Evolutionary conservation across 2,888 invertebrate species (phyloP).

Genomic region (Trachelus iudaicus): DNA sequence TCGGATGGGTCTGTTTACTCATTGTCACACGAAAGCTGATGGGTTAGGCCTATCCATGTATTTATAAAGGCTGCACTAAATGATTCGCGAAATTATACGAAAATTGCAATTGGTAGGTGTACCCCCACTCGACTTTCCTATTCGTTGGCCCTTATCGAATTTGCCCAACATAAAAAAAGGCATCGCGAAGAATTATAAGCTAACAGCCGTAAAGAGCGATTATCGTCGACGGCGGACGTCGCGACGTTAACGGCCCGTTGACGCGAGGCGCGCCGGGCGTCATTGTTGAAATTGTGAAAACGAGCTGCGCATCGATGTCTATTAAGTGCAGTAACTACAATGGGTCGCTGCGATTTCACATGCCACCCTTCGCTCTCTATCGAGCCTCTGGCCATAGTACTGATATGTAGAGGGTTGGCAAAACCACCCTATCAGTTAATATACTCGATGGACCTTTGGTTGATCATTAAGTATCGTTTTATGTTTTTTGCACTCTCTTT

Average conservation of each 20-base stretch:
- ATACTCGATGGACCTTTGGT: background rate
- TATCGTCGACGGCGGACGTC: constrained; percentile 21
- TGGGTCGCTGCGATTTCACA: background rate
- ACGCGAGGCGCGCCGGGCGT: background rate
- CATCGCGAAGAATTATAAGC: background rate
- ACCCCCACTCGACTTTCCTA: too few species aligned
- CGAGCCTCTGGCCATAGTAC: background rate
- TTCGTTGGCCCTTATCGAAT: too few species aligned
- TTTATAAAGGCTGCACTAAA: too few species aligned
- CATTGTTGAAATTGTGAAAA: constrained; percentile 25
- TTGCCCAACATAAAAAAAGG: too few species aligned
- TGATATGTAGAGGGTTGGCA: background rate
- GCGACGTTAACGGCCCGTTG: constrained; percentile 24
- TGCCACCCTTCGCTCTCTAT: background rate
- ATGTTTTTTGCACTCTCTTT: background rate
- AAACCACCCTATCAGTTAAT: background rate
- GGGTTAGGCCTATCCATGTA: too few species aligned
- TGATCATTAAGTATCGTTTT: background rate
- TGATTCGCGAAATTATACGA: too few species aligned
- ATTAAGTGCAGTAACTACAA: constrained; percentile 16
- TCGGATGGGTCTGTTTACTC: too few species aligned
- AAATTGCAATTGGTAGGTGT: too few species aligned
- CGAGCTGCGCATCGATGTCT: constrained; percentile 26
- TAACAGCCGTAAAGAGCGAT: constrained; percentile 25
- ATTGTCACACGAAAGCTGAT: too few species aligned